Conservation (phyloP, 2,797 vertebrate genomes). For the Halcyon chelicuti region DNA sequence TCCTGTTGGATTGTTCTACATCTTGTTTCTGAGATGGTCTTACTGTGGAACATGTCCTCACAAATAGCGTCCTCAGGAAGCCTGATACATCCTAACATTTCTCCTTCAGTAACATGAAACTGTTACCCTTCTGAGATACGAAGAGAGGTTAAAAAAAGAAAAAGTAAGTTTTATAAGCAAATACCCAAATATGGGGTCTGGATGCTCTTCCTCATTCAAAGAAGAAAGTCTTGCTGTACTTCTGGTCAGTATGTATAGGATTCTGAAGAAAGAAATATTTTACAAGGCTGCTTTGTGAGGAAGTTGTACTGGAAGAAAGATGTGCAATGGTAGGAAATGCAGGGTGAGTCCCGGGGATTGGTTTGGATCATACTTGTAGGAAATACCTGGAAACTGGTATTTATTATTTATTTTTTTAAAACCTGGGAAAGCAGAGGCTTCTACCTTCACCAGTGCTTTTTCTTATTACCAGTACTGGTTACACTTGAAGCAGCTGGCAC, state of each 20-base stretch:
- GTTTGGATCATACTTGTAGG: background rate
- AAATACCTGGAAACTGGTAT: background rate
- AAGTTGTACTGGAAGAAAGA: conserved; percentile 29
- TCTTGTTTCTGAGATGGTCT: conserved; percentile 10
- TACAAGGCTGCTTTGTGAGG: conserved; percentile 41
- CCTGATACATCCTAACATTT: background rate
- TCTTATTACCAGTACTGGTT: background rate
- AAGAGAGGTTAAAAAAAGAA: conserved; percentile 4
- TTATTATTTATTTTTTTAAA: background rate
- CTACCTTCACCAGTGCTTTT: background rate
- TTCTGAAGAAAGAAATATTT: conserved; percentile 59
- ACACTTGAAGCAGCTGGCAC: background rate
- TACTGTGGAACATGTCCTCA: background rate
- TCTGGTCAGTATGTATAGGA: conserved; percentile 33
- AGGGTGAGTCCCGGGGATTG: conserved; percentile 42
- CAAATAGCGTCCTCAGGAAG: background rate
- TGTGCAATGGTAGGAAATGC: conserved; percentile 30
- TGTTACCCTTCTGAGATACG: background rate
- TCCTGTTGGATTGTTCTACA: background rate
- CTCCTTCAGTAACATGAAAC: conserved; percentile 9
- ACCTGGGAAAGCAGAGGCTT: background rate
- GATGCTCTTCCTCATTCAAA: conserved; percentile 25
- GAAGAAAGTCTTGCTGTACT: conserved; percentile 27
- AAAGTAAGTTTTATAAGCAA: conserved; percentile 8
- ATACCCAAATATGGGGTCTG: background rate